A percentile compares a stretch with the other conserved stretches of the same genome.
phyloP scores from a whole-genome alignment of 2,113 vertebrate species.

The Trematomus loennbergii region DNA sequence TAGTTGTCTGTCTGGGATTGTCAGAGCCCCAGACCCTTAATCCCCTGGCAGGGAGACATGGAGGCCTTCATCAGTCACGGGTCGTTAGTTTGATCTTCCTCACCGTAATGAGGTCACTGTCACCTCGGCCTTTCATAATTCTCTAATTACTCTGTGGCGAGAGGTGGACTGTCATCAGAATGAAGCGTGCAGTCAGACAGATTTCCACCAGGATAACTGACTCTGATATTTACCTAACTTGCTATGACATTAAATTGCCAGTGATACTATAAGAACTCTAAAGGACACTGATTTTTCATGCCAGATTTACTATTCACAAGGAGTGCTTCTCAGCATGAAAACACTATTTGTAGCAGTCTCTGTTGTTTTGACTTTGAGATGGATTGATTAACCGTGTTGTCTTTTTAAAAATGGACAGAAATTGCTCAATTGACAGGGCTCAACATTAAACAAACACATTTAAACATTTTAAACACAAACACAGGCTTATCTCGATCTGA shows the following conservation, averaged over 20 bases:
- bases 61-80: conserved; percentile 77
- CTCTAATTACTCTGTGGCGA: conserved; percentile 72
- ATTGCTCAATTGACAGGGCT: too few species aligned
- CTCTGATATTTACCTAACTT: conserved; percentile 30
- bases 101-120: conserved; percentile 77
- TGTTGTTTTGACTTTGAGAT: too few species aligned
- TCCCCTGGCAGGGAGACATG: conserved; percentile 19
- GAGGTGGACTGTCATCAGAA: conserved; percentile 62
- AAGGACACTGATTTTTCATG: too few species aligned
- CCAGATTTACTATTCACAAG: too few species aligned
- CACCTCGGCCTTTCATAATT: conserved; percentile 75
- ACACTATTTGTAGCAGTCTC: too few species aligned
- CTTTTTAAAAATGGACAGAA: too few species aligned
- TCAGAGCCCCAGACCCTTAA: conserved; percentile 18
- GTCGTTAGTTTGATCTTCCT: conserved; percentile 74
- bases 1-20: neutral
- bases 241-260: neutral
- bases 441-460: too few species aligned
- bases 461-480: too few species aligned
- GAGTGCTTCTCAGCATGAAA: too few species aligned
- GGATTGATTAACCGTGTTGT: too few species aligned
- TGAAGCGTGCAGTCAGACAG: conserved; percentile 4
- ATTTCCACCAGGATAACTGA: conserved; percentile 3
- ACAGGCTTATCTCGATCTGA: too few species aligned
- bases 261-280: too few species aligned